Percentiles rank a stretch among this genome's conserved stretches.
Evolutionary conservation across 2,797 vertebrate species (phyloP).

Genomic region (Psittacula derbiana): DNA sequence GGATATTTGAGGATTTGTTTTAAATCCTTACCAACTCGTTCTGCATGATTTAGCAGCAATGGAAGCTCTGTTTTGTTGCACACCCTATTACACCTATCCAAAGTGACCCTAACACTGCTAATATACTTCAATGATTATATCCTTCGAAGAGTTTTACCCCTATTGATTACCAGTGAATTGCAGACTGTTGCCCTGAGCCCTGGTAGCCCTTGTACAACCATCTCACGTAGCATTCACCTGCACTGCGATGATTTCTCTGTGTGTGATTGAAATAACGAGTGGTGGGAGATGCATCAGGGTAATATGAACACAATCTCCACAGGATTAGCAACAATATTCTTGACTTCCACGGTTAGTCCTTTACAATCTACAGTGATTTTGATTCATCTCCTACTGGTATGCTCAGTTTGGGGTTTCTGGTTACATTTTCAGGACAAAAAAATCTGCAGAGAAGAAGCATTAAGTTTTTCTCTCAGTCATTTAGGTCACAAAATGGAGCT

Average conservation of each 20-base stretch:
- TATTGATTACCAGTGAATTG: constrained; percentile 16
- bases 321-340: constrained; percentile 38
- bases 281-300: constrained; percentile 43
- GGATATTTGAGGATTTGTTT: constrained; percentile 44
- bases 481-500: constrained; percentile 70
- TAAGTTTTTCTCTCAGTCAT: constrained; percentile 61
- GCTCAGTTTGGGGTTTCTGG: constrained; percentile 36
- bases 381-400: not conserved
- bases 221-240: constrained; percentile 49
- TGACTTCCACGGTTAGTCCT: not conserved
- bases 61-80: constrained; percentile 36
- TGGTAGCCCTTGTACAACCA: not conserved
- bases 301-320: constrained; percentile 20
- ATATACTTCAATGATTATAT: constrained; percentile 22
- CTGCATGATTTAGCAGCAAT: constrained; percentile 21
- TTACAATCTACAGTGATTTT: not conserved
- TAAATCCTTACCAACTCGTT: constrained; percentile 52
- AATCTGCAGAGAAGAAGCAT: constrained; percentile 25
- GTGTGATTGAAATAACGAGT: constrained; percentile 59
- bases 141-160: constrained; percentile 4
- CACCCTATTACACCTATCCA: constrained; percentile 27
- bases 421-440: constrained; percentile 57
- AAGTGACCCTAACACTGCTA: constrained; percentile 36
- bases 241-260: constrained; percentile 33
- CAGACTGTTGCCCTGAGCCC: constrained; percentile 7